Percentiles rank a stretch among this genome's conserved stretches.
Evolutionary conservation across 2,797 vertebrate species (phyloP).

Genomic region (Dipus sagitta): DNA sequence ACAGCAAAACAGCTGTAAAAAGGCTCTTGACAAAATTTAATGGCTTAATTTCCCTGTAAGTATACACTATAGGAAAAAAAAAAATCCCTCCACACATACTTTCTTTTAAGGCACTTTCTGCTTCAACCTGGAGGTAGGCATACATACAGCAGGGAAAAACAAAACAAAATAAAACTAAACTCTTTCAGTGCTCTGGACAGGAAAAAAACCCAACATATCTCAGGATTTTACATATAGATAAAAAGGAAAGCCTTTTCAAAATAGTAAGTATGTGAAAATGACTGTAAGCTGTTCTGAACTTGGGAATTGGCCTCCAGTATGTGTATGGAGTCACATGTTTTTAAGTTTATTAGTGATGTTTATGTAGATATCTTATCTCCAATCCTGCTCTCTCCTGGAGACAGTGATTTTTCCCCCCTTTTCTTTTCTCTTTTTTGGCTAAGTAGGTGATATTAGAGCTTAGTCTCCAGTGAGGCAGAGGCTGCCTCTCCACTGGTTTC

Average conservation of each 20-base stretch:
- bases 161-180: background rate
- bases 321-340: background rate
- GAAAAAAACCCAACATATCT: background rate
- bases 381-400: constrained; percentile 20
- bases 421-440: background rate
- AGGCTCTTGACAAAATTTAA: constrained; percentile 69
- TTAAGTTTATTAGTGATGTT: constrained; percentile 35
- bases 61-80: background rate
- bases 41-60: constrained; percentile 68
- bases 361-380: constrained; percentile 25
- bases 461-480: background rate
- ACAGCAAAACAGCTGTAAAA: constrained; percentile 76
- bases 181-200: background rate
- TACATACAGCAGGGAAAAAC: constrained; percentile 14
- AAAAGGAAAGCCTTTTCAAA: constrained; percentile 51
- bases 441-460: background rate
- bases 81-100: background rate
- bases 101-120: constrained; percentile 56
- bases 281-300: background rate
- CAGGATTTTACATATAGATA: constrained; percentile 51
- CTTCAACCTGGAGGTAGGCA: background rate
- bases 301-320: background rate
- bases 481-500: background rate
- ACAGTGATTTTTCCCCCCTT: background rate
- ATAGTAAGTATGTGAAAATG: background rate